A percentile compares a stretch with the other conserved stretches of the same genome.
Evolutionary conservation across 2,797 vertebrate genomes (phyloP).

Genomic region (Eulemur coronatus): DNA sequence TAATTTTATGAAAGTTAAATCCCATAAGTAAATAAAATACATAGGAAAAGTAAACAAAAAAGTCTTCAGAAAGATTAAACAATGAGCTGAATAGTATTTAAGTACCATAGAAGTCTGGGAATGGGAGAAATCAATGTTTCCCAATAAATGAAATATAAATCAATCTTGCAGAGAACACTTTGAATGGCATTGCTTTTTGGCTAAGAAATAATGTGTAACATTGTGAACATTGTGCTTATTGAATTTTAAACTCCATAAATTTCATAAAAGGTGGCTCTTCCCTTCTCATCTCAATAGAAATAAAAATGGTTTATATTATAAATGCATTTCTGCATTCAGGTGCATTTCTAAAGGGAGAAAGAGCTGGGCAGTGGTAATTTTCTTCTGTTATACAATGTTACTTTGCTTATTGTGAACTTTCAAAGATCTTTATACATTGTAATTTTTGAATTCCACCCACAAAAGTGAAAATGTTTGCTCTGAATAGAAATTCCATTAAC

Average conservation of each 20-base stretch:
- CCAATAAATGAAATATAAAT: constrained; percentile 70
- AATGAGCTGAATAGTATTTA: constrained; percentile 43
- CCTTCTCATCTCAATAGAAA: constrained; percentile 35
- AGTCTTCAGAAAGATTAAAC: not conserved
- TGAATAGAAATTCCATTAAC: constrained; percentile 66
- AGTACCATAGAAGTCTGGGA: not conserved
- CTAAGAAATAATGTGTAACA: constrained; percentile 30
- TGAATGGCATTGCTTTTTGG: constrained; percentile 50
- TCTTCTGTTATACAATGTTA: constrained; percentile 37
- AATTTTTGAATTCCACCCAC: constrained; percentile 53
- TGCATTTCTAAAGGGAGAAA: constrained; percentile 59
- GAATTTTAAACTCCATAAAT: constrained; percentile 69
- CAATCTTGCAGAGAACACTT: constrained; percentile 28
- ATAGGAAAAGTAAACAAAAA: not conserved
- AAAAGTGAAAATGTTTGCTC: constrained; percentile 65
- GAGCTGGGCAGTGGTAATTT: constrained; percentile 50
- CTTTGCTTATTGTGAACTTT: constrained; percentile 56
- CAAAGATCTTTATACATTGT: constrained; percentile 49
- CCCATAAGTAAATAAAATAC: not conserved
- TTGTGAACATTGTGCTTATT: constrained; percentile 48
- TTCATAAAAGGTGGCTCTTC: constrained; percentile 62
- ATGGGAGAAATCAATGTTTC: constrained; percentile 38
- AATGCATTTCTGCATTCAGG: constrained; percentile 52
- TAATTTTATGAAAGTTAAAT: constrained; percentile 11
- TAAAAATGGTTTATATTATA: constrained; percentile 65